Evolutionary conservation across 2,797 vertebrate species (phyloP).

Genomic region (Cuniculus paca): DNA sequence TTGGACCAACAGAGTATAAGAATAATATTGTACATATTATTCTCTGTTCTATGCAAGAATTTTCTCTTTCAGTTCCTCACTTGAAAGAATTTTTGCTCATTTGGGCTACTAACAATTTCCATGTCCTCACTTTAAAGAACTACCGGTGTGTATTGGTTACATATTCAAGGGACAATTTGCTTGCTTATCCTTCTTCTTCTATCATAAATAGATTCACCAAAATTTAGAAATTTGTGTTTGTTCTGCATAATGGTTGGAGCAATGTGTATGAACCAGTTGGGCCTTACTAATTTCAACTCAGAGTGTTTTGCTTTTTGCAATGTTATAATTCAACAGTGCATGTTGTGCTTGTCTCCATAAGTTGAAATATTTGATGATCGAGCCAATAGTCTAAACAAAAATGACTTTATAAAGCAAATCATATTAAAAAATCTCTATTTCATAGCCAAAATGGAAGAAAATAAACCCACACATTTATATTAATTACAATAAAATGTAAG

Average conservation of each 20-base stretch:
- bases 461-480: not conserved
- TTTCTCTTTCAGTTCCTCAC: not conserved
- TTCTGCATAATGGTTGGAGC: not conserved
- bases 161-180: not conserved
- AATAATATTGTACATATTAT: not conserved
- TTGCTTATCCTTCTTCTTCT: not conserved
- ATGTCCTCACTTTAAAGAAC: not conserved
- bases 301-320: constrained; percentile 12
- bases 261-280: constrained; percentile 76
- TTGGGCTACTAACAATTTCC: not conserved
- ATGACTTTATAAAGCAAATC: not conserved
- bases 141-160: not conserved
- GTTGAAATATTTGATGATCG: constrained; percentile 2
- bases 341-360: constrained; percentile 76
- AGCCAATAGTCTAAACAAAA: not conserved
- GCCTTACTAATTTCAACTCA: constrained; percentile 38
- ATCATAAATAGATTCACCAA: not conserved
- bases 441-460: not conserved
- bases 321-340: constrained; percentile 62
- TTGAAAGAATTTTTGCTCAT: constrained; percentile 1
- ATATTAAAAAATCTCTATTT: not conserved
- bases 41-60: not conserved
- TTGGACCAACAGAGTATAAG: not conserved
- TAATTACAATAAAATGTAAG: constrained; percentile 28
- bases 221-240: not conserved